A percentile compares a stretch with the other conserved stretches of the same genome.
phyloP scores from a whole-genome alignment of 2,113 vertebrate species.

The Saguinus midas region DNA sequence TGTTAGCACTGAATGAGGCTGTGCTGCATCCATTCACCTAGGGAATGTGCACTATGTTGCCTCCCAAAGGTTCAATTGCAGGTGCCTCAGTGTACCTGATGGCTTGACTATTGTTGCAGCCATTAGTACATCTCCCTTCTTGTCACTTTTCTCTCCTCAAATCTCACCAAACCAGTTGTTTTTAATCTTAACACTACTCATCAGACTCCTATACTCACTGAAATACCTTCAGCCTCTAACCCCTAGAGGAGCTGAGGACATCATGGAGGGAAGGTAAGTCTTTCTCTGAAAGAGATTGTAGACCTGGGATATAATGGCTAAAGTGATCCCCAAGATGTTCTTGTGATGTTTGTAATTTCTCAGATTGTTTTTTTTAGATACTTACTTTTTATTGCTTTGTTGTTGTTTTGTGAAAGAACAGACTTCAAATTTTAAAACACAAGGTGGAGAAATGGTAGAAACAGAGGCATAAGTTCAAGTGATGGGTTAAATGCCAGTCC shows the following conservation, averaged over 20 bases:
- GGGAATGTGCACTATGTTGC: background rate
- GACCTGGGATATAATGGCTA: background rate
- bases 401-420: constrained; percentile 58
- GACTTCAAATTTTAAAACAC: constrained; percentile 54
- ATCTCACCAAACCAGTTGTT: background rate
- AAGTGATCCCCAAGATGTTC: constrained; percentile 13
- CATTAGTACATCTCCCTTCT: background rate
- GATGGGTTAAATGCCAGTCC: constrained; percentile 55
- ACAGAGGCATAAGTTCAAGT: constrained; percentile 68
- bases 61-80: background rate
- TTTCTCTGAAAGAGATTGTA: background rate
- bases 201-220: no score
- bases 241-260: background rate
- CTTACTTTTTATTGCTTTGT: constrained; percentile 53
- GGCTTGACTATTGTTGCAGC: background rate
- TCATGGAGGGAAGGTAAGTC: background rate
- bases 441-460: constrained; percentile 62
- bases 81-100: background rate
- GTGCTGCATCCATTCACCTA: background rate
- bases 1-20: background rate
- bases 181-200: background rate
- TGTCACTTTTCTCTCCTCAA: background rate
- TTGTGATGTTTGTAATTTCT: constrained; percentile 59
- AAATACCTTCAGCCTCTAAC: background rate
- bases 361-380: background rate